phyloP scores from a whole-genome alignment of 2,888 invertebrate genomes.

The Phymatocera aterrima region DNA sequence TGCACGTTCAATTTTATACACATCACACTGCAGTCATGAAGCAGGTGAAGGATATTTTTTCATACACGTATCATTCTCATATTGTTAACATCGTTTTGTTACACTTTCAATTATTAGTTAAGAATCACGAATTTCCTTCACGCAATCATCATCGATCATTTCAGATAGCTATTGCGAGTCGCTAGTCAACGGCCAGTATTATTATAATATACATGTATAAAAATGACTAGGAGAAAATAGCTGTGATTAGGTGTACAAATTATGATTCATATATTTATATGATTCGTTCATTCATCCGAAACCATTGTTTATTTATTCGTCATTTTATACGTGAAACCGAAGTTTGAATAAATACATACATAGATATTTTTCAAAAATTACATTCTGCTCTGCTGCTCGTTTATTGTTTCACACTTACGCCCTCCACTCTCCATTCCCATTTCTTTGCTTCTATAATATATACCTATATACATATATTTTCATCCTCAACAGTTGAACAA shows the following conservation, averaged over 20 bases:
- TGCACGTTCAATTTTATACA: no score
- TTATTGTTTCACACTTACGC: not conserved
- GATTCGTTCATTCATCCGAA: not conserved
- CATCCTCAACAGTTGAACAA: no score
- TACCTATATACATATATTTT: no score
- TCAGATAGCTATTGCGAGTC: conserved; percentile 45
- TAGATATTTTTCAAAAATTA: conserved; percentile 6
- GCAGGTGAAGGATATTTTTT: not conserved
- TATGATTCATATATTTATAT: not conserved
- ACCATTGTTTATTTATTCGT: conserved; percentile 14
- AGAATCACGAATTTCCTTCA: not conserved
- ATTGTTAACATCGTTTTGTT: not conserved
- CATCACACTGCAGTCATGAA: not conserved
- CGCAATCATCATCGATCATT: not conserved
- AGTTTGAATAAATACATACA: conserved; percentile 9
- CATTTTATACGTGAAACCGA: not conserved
- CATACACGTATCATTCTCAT: no score
- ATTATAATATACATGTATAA: no score
- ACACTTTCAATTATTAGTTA: not conserved
- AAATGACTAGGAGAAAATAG: conserved; percentile 5
- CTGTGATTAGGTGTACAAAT: conserved; percentile 4
- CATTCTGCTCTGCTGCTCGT: not conserved
- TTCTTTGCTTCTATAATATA: not conserved
- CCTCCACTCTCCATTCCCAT: not conserved
- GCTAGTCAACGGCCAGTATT: conserved; percentile 66